Evolutionary conservation across 2,797 vertebrate genomes (phyloP).

Genomic region (Columba guinea): DNA sequence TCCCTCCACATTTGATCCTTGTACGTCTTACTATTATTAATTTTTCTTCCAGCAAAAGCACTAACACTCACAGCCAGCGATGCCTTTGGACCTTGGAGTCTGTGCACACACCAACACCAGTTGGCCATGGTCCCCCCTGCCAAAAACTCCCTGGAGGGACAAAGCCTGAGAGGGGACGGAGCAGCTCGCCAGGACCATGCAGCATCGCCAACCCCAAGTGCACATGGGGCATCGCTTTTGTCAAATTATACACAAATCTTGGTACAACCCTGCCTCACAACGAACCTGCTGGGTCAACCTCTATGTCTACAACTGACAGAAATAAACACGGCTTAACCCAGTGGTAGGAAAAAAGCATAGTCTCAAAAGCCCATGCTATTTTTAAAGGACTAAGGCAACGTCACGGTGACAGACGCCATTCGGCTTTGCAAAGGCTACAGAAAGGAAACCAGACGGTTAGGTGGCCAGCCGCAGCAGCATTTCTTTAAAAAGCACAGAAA

Average conservation of each 20-base stretch:
- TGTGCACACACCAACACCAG: neutral
- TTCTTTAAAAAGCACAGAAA: neutral
- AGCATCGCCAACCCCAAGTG: neutral
- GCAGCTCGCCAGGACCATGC: accelerated
- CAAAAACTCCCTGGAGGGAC: neutral
- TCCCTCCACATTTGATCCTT: neutral
- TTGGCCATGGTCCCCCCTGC: neutral
- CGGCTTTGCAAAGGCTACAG: neutral
- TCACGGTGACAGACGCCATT: accelerated
- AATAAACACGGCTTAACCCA: neutral
- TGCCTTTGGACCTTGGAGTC: neutral
- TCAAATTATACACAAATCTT: neutral
- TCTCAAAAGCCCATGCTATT: neutral
- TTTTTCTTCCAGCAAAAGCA: neutral
- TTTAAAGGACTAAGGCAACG: neutral
- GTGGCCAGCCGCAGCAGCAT: neutral
- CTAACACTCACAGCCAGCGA: neutral
- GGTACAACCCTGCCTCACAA: accelerated
- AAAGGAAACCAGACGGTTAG: neutral
- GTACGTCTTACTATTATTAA: neutral
- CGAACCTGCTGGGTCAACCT: neutral
- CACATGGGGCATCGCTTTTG: neutral
- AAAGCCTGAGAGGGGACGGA: neutral
- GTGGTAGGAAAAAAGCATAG: accelerated
- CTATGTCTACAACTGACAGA: neutral